Evolutionary conservation across 1,140 invertebrate species (phyloP), one percentile per base, ranked within the genome.

Genomic region (Hyphantria cunea): DNA sequence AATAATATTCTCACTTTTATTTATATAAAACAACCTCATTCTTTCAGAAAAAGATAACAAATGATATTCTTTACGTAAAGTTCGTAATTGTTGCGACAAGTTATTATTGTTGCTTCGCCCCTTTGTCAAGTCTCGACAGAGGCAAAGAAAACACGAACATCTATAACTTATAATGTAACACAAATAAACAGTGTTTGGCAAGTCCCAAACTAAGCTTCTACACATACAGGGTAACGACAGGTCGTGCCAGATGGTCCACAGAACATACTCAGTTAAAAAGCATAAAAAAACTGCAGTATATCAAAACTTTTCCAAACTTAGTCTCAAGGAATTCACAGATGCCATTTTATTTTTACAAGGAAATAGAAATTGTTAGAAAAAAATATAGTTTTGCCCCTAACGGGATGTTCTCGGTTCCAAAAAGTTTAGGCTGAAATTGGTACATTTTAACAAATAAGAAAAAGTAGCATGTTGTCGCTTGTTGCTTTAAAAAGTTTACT

Each of bases 241-340:
- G 14, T 2, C 0, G 55, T 49, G 39, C 34, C 55, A 58, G 45
- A 58, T 49, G 55, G 44, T 45, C 11, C 34, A 33, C 10, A 32
- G 55, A 37, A 37, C 45, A 49, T 45, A 48, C 45, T 58, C 32
- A 7, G 37, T 49, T 49, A 39, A 48, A 37, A 11, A 25, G 45
- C 11, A 58, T 58, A 44, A 44, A 58, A 52, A 58, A 58, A 58
- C 55, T 58, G 45, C 34, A 58, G 33, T 58, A 31, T 58, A 58
- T 58, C 55, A 58, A 49, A 48, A 58, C 55, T 58, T 58, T 17
- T n/a, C 3, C 8, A 39, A 49, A 39, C 55, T 48, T 34, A 37
- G 34, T 58, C 45, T 14, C 55, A 58, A 58, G 44, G 48, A 58
- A 44, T 58, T 58, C 17, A 10, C 55, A 15, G 42, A 25, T 25